These are phyloP conservation scores for Odobenus rosmarus DNA, from an alignment of 2,113 vertebrate genomes.

Conservation along the genomic window DNA sequence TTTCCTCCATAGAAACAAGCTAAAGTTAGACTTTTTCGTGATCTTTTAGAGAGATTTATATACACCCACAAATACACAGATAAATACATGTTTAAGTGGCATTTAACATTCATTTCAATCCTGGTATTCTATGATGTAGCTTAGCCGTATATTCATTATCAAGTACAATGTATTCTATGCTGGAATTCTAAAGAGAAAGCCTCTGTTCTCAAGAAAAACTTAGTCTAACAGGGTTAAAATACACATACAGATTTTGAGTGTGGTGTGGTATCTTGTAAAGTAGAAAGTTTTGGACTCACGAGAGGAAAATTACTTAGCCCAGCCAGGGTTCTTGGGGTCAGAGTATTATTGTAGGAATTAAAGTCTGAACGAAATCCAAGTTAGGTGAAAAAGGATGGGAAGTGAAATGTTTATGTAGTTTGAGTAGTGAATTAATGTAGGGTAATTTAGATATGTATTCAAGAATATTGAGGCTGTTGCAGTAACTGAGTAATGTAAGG, in stretches of 20 bases:
- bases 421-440: neutral
- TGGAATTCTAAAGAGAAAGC: neutral
- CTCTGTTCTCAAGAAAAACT: constrained; percentile 6
- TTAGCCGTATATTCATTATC: neutral
- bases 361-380: neutral
- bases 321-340: neutral
- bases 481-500: neutral
- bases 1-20: constrained; percentile 21
- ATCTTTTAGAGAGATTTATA: neutral
- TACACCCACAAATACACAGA: neutral
- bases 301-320: neutral
- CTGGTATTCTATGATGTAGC: neutral
- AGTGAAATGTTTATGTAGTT: neutral
- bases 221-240: neutral
- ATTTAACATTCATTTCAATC: neutral
- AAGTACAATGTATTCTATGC: neutral
- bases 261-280: neutral
- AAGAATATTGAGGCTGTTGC: neutral
- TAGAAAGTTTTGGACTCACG: neutral
- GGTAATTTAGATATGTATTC: neutral
- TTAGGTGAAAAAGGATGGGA: neutral
- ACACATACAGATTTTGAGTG: neutral
- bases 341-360: constrained; percentile 16
- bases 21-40: constrained; percentile 1
- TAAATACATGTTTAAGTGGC: neutral